Percentiles rank a stretch among this genome's conserved stretches.
These are phyloP conservation scores for Oscheius sp. DNA, from an alignment of 2,888 invertebrate species.

Conservation along the genomic window DNA sequence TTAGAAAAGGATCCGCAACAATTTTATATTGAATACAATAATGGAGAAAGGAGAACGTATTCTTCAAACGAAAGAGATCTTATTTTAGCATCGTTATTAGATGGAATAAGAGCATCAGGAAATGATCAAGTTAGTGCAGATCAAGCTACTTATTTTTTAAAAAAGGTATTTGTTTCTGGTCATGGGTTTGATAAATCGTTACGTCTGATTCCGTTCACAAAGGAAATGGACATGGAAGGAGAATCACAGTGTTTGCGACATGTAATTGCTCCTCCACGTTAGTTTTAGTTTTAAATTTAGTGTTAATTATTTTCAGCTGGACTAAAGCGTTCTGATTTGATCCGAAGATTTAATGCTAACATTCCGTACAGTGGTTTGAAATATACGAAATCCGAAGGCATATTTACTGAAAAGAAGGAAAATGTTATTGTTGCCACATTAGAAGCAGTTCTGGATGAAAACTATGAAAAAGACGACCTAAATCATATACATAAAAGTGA, in stretches of 20 bases:
- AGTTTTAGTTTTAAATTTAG: constrained; percentile 8
- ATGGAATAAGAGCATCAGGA: constrained; percentile 94
- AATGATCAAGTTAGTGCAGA: constrained; percentile 80
- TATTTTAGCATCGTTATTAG: constrained; percentile 89
- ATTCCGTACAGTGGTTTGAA: constrained; percentile 95
- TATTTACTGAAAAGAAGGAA: constrained; percentile 89
- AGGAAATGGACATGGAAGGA: constrained; percentile 90
- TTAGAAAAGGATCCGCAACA: constrained; percentile 89
- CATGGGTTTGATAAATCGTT: constrained; percentile 84
- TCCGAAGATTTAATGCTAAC: constrained; percentile 94
- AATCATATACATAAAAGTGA: constrained; percentile 77
- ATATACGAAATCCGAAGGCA: constrained; percentile 84
- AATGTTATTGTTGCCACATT: constrained; percentile 92
- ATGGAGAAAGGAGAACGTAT: constrained; percentile 87
- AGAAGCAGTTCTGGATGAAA: constrained; percentile 81
- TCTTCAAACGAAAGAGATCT: constrained; percentile 94
- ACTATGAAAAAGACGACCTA: constrained; percentile 73
- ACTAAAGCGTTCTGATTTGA: constrained; percentile 81
- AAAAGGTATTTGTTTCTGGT: constrained; percentile 59
- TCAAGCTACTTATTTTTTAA: background rate
- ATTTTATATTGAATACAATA: constrained; percentile 91
- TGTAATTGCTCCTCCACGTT: constrained; percentile 64
- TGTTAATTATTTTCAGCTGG: constrained; percentile 71
- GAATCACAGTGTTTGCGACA: constrained; percentile 89
- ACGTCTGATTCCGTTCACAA: constrained; percentile 84